Evolutionary conservation across 2,888 invertebrate genomes (phyloP), one percentile per base, ranked within the genome.

Genomic region (Pherbina coryleti): DNA sequence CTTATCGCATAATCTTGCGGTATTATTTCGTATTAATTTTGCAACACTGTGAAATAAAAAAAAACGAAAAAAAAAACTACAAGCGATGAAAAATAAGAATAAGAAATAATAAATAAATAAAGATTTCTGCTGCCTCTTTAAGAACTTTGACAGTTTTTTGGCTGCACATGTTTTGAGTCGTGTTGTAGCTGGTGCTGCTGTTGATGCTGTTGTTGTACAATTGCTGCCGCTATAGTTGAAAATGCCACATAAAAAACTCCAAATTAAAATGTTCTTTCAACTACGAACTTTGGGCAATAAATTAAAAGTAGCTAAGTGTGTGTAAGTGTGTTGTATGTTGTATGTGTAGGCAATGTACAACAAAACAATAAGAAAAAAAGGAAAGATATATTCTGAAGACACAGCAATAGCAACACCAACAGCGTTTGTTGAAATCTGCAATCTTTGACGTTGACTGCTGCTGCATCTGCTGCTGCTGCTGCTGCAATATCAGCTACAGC

Each of bases 191-290:
- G 67, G n/a, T 44, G 44, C 19, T 67, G 44, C 14, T 31, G 19
- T 34, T 37, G n/a, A 17, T 53, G 51, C 70, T 28, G 51, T 28
- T 34, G 31, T 31, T 55, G 31, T 3, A 53, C 70, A 19, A 11
- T 31, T 28, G n/a, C 14, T 62, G 49, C 19, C n/a, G 31, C 64
- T 25, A 31, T 28, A 17, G 49, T 49, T 25, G 51, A 49, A 22
- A 34, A 74, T 62, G 64, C 74, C 75, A 66, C 75, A 75, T 75
- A 82, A 83, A 82, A 81, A 83, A 83, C 83, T 83, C 87, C 86
- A 87, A 87, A 87, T 87, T 87, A 87, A 87, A 88, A 87, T 87
- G 88, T 87, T 87, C 85, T 87, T 88, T 87, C 88, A 87, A 87
- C 87, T 87, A 88, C 87, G 87, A 87, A 87, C 87, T 87, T 88